These are phyloP conservation scores for Dreissena polymorpha DNA, from an alignment of 1,140 invertebrate species.

Conservation along the genomic window DNA sequence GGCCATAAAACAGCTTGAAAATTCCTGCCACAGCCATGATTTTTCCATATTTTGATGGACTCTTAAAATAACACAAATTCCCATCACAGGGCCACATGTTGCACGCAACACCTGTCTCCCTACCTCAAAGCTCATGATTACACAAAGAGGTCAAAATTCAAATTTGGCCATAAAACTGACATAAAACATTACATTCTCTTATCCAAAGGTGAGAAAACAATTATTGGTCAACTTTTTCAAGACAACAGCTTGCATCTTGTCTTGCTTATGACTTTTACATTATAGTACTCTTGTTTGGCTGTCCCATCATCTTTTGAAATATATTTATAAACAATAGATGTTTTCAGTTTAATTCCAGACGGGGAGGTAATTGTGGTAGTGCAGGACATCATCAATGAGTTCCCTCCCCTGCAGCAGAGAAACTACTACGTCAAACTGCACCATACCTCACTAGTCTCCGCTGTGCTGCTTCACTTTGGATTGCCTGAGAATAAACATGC, in stretches of 20 bases:
- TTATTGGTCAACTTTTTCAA: too few relatives aligned
- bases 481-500: conserved; percentile 87
- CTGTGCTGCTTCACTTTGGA: conserved; percentile 89
- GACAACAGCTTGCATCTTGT: background rate
- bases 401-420: conserved; percentile 84
- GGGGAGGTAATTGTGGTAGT: conserved; percentile 91
- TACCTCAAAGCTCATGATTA: too few relatives aligned
- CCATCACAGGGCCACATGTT: too few relatives aligned
- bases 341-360: conserved; percentile 87
- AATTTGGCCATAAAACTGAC: too few relatives aligned
- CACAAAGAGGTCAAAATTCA: too few relatives aligned
- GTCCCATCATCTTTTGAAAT: too few relatives aligned
- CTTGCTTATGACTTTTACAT: background rate
- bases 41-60: background rate
- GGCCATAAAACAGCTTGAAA: background rate
- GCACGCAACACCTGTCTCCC: too few relatives aligned
- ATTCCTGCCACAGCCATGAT: background rate
- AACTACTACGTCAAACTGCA: conserved; percentile 90
- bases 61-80: background rate
- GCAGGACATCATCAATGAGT: conserved; percentile 88
- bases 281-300: too few relatives aligned
- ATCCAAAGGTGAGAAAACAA: too few relatives aligned
- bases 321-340: background rate
- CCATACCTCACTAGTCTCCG: conserved; percentile 89
- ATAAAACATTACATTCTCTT: too few relatives aligned